Percentiles rank a stretch among this genome's conserved stretches.
Evolutionary conservation across 2,888 invertebrate species (phyloP).

Genomic region (Cosmopolites sordidus): DNA sequence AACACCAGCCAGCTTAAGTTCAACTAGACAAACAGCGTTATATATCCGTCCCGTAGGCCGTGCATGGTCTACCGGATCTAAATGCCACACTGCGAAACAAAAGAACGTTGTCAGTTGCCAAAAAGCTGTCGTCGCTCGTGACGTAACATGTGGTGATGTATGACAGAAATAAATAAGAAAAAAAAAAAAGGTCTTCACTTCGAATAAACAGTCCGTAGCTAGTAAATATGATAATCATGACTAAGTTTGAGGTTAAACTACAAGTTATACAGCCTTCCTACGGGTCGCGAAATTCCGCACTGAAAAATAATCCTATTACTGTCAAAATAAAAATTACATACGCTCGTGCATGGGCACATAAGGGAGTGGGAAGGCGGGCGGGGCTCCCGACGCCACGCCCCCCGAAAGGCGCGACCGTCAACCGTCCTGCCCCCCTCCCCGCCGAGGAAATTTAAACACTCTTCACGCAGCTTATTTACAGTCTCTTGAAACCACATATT

Average conservation of each 20-base stretch:
- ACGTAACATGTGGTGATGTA: background rate
- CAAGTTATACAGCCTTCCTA: slow-evolving; percentile 12
- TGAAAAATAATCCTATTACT: background rate
- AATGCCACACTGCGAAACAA: no score
- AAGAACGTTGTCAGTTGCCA: no score
- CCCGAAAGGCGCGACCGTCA: background rate
- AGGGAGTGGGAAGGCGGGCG: slow-evolving; percentile 2
- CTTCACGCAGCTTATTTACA: slow-evolving; percentile 15
- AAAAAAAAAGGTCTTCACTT: background rate
- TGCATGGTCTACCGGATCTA: no score
- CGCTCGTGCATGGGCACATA: slow-evolving; percentile 10
- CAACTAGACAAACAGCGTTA: no score
- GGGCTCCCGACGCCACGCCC: background rate
- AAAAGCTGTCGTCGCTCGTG: no score
- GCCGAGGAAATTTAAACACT: slow-evolving; percentile 1
- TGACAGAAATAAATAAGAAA: background rate
- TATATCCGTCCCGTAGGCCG: no score
- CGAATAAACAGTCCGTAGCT: slow-evolving; percentile 11
- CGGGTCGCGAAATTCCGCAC: background rate
- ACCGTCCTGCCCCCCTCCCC: slow-evolving; percentile 2
- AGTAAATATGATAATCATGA: slow-evolving; percentile 4
- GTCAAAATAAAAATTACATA: slow-evolving; percentile 8
- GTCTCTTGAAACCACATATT: slow-evolving; percentile 3
- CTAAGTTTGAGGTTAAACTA: slow-evolving; percentile 14
- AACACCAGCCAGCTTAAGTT: no score